Evolutionary conservation across 2,113 vertebrate species (phyloP).

Genomic region (Solea solea): DNA sequence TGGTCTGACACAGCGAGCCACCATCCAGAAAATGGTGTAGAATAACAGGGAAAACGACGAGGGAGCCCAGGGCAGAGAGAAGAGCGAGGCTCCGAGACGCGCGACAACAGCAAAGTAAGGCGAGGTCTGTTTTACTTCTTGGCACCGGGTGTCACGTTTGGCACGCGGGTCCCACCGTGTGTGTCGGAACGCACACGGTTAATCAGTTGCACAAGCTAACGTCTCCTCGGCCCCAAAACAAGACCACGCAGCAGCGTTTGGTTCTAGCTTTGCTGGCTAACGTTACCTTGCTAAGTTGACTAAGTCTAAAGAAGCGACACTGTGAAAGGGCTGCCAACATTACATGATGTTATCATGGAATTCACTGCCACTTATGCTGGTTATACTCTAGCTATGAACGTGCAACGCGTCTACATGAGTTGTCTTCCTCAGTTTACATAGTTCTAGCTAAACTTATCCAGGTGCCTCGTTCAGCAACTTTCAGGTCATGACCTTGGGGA

Average conservation of each 20-base stretch:
- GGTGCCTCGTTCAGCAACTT: constrained; percentile 17
- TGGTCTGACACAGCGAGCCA: constrained; percentile 41
- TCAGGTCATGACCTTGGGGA: constrained; percentile 41
- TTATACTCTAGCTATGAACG: not conserved
- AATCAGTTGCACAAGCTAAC: constrained; percentile 43
- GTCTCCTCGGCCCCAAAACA: constrained; percentile 39
- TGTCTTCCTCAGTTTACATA: not conserved
- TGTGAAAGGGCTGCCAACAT: constrained; percentile 1
- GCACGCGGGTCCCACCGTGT: constrained; percentile 22
- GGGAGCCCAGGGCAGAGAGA: constrained; percentile 36
- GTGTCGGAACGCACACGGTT: constrained; percentile 62
- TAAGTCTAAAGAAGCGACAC: not conserved
- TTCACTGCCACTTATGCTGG: too few relatives aligned
- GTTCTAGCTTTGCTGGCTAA: constrained; percentile 44
- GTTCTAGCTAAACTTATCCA: constrained; percentile 25
- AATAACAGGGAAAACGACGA: constrained; percentile 50
- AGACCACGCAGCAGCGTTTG: constrained; percentile 11
- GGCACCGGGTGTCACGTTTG: constrained; percentile 22
- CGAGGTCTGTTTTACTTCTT: not conserved
- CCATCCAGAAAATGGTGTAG: constrained; percentile 77
- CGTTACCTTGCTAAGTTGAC: not conserved
- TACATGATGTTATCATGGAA: constrained; percentile 9
- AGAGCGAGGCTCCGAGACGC: constrained; percentile 37
- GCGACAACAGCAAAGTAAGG: constrained; percentile 65
- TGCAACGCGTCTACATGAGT: too few relatives aligned